Conservation (phyloP, 2,888 invertebrate species). For the Oscheius sp. region DNA sequence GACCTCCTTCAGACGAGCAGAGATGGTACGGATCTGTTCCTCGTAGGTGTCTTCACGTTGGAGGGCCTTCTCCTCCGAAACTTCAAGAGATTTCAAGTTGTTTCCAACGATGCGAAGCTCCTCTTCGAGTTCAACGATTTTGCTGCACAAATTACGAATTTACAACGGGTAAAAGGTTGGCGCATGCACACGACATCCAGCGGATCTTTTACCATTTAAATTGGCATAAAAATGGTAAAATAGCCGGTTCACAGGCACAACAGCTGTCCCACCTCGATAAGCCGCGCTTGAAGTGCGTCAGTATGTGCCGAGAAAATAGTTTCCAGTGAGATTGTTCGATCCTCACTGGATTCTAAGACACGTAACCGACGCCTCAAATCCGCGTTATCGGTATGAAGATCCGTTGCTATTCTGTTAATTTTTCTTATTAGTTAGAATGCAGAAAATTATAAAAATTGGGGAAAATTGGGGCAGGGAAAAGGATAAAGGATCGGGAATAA, state of each 20-base stretch:
- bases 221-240: too few species aligned
- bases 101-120: constrained; percentile 99
- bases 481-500: neutral
- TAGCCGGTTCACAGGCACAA: neutral
- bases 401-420: neutral
- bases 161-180: neutral
- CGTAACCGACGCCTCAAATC: constrained; percentile 27
- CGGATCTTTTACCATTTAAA: too few species aligned
- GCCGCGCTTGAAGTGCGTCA: neutral
- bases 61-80: constrained; percentile 98
- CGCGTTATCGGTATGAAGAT: constrained; percentile 13
- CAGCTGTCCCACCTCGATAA: neutral
- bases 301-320: neutral
- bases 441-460: neutral
- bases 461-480: neutral
- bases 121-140: constrained; percentile 99
- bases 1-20: constrained; percentile 92
- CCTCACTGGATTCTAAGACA: neutral
- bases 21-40: constrained; percentile 88
- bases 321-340: neutral
- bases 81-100: constrained; percentile 99
- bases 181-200: too few species aligned
- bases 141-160: constrained; percentile 76
- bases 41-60: constrained; percentile 94
- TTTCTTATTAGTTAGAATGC: neutral